Base-by-base conservation (phyloP, 2,113 vertebrate species). In the Tricholaema leucomelas region DNA sequence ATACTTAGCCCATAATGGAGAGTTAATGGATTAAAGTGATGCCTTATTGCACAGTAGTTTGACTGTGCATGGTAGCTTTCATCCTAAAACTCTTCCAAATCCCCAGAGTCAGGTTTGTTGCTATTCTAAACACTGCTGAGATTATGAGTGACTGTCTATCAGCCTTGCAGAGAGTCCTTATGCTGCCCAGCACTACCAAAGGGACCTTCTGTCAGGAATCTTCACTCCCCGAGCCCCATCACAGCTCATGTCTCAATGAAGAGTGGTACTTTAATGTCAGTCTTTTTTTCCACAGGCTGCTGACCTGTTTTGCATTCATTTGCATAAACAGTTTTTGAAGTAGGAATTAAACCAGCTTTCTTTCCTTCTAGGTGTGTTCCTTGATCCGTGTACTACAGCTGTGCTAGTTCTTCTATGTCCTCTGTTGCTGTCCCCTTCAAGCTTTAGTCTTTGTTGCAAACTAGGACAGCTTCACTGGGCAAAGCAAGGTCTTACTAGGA, bases 11-110 rank as follows among this genome's bases (percentile, higher is more conserved):
- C 28, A 3, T 94, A 88, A 92, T 90, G 66, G 86, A 52, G 86
- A 86, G 52, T 86, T 93, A 95, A 94, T 91, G 77, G 76, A 88
- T 94, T 88, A 88, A 88, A 91, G 55, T 7, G 55, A 63, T 90
- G 83, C 54, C 59, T 81, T 88, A 85, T 72, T 95, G 88, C 54
- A 11, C 48, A 59, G 83, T 77, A 54, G 60, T 71, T 94, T 71
- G 36, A 55, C 69, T 78, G 63, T 52, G 31, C 20, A 25, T 0
- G 0, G 63, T 55, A 3, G 4, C 86, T 95, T 95, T 90, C 74
- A 88, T 86, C 58, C 66, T 78, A 69, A 88, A 81, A 81, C 14
- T 19, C 50, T 65, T 72, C 20, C 54, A 79, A 91, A 91, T 88
- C 83, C 55, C 59, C 50, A 65, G 48, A 74, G 31, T 85, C 70